These are phyloP conservation scores for Hipparchia semele DNA, from an alignment of 2,888 invertebrate species.

Conservation along the genomic window DNA sequence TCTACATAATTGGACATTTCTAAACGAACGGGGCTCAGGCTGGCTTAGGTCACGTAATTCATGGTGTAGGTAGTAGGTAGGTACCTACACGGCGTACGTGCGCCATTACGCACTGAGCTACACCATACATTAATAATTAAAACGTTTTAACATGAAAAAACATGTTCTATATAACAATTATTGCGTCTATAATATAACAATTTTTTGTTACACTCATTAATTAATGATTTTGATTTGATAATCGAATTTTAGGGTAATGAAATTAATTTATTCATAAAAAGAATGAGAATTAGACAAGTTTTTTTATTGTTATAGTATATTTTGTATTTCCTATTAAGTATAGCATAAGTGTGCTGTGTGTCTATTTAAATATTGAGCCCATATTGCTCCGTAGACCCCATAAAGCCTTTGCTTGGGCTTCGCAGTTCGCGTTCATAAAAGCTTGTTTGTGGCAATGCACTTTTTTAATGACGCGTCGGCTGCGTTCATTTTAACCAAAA, in stretches of 20 bases:
- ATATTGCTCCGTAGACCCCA: slow-evolving; percentile 44
- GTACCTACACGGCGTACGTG: slow-evolving; percentile 2
- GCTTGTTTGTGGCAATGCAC: slow-evolving; percentile 50
- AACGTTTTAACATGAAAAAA: background rate
- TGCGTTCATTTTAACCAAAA: slow-evolving; percentile 44
- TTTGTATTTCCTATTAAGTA: background rate
- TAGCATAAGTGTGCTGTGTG: background rate
- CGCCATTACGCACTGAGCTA: slow-evolving; percentile 12
- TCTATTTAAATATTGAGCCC: slow-evolving; percentile 39
- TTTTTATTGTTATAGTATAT: background rate
- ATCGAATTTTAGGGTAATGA: background rate
- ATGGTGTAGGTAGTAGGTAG: slow-evolving; percentile 6
- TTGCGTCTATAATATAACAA: background rate
- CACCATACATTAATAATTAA: slow-evolving; percentile 21
- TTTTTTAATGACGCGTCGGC: slow-evolving; percentile 48
- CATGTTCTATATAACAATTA: slow-evolving; percentile 12
- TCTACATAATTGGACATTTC: slow-evolving; percentile 9
- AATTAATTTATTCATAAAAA: background rate
- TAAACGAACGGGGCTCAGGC: slow-evolving; percentile 1
- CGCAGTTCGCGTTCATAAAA: slow-evolving; percentile 45
- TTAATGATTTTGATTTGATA: background rate
- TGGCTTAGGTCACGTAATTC: slow-evolving; percentile 1
- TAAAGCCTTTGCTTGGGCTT: slow-evolving; percentile 46
- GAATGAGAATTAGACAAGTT: background rate
- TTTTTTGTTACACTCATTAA: background rate